Evolutionary conservation across 2,113 vertebrate genomes (phyloP).

Genomic region (Telmatochromis brachygnathus): DNA sequence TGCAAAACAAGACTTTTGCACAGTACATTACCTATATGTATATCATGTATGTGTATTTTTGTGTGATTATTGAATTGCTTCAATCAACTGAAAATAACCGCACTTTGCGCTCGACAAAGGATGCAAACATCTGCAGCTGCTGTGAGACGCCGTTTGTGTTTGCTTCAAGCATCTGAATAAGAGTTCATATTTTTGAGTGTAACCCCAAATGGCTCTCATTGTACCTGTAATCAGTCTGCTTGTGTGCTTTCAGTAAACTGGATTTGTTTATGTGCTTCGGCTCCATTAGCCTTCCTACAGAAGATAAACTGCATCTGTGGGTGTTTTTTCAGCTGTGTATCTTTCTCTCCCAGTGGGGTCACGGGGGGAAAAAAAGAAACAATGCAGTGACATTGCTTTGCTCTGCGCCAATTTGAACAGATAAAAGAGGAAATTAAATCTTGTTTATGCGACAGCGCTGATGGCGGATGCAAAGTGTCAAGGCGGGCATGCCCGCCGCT

Average conservation of each 20-base stretch:
- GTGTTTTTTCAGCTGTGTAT: background rate
- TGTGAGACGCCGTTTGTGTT: background rate
- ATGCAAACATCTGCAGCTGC: background rate
- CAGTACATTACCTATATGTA: background rate
- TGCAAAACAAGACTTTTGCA: background rate
- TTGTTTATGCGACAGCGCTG: slow-evolving; percentile 36
- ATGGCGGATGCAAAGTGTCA: slow-evolving; percentile 28
- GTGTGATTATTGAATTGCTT: background rate
- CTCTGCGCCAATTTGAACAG: slow-evolving; percentile 5
- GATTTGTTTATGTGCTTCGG: background rate
- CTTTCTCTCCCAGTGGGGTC: background rate
- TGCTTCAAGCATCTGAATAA: background rate
- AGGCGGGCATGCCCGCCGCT: background rate
- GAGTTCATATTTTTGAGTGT: background rate
- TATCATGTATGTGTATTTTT: background rate
- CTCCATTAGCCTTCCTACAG: background rate
- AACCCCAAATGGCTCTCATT: background rate
- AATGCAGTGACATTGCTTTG: background rate
- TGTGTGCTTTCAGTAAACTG: background rate
- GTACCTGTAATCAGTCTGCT: background rate
- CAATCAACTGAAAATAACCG: background rate
- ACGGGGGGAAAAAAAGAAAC: background rate
- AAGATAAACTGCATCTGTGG: background rate
- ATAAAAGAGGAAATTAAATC: slow-evolving; percentile 45
- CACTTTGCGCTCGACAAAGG: background rate